A percentile compares a stretch with the other conserved stretches of the same genome.
Conservation (phyloP, 2,797 vertebrate genomes). For the Platalea minor region DNA sequence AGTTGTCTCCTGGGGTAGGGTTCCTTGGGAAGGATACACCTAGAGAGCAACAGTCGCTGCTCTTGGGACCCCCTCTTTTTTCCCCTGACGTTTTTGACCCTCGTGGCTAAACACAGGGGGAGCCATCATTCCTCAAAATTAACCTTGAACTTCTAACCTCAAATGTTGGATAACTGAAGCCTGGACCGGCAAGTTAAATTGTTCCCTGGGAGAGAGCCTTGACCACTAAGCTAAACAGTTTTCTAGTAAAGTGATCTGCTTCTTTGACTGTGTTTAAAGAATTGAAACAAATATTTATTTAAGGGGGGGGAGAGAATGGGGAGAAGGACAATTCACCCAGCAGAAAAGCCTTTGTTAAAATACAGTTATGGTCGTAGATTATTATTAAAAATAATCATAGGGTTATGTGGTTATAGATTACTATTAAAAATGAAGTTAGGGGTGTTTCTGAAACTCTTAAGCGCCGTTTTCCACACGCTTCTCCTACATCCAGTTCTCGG, state of each 20-base stretch:
- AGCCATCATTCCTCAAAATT: not conserved
- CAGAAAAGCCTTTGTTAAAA: not conserved
- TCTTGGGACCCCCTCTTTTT: not conserved
- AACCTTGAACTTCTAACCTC: not conserved
- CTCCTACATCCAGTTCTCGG: no score
- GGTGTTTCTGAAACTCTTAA: not conserved
- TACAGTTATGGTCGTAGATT: not conserved
- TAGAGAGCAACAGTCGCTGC: not conserved
- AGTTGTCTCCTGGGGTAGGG: not conserved
- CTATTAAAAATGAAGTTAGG: not conserved
- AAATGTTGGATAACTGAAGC: not conserved
- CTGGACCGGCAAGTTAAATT: not conserved
- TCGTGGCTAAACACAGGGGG: not conserved
- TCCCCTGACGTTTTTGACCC: not conserved
- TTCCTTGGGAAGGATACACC: not conserved
- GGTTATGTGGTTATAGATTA: not conserved
- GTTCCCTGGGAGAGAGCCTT: not conserved
- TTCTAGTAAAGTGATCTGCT: not conserved
- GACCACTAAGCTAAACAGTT: not conserved
- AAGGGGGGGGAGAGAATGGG: not conserved
- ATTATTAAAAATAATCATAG: not conserved
- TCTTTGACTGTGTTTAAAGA: conserved; percentile 7
- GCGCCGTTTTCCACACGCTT: not conserved
- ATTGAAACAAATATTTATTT: conserved; percentile 38
- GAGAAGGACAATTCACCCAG: not conserved